Evolutionary conservation across 2,888 invertebrate genomes (phyloP).

Genomic region (Drosophila subsilvestris): DNA sequence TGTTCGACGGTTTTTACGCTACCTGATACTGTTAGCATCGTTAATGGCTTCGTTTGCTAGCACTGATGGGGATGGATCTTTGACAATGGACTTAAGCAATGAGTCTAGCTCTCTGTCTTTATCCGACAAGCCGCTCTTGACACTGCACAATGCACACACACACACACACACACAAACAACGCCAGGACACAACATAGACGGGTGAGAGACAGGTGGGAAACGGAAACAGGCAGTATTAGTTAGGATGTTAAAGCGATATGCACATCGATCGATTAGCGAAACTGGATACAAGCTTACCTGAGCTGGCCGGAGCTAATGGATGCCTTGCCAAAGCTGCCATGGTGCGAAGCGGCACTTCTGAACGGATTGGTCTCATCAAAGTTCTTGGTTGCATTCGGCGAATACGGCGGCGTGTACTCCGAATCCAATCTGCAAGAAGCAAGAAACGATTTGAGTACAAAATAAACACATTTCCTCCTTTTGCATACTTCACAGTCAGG

Average conservation of each 20-base stretch:
- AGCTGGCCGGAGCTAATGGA: slow-evolving; percentile 84
- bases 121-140: slow-evolving; percentile 85
- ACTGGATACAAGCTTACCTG: slow-evolving; percentile 74
- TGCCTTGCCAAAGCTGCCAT: slow-evolving; percentile 84
- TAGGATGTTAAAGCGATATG: slow-evolving; percentile 21
- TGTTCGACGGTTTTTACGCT: slow-evolving; percentile 64
- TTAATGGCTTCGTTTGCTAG: slow-evolving; percentile 86
- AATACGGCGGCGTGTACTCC: slow-evolving; percentile 76
- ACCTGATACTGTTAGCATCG: slow-evolving; percentile 85
- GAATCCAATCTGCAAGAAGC: slow-evolving; percentile 76
- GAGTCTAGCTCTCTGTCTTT: slow-evolving; percentile 89
- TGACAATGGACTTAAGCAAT: slow-evolving; percentile 90
- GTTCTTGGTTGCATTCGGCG: slow-evolving; percentile 82
- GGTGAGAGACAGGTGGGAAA: slow-evolving; percentile 62
- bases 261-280: slow-evolving; percentile 10
- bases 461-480: not conserved
- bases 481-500: slow-evolving; percentile 81
- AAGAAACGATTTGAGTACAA: slow-evolving; percentile 13
- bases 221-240: slow-evolving; percentile 64
- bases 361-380: slow-evolving; percentile 84
- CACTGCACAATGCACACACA: slow-evolving; percentile 81
- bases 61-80: slow-evolving; percentile 87
- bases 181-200: slow-evolving; percentile 48
- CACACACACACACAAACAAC: slow-evolving; percentile 53
- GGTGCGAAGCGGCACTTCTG: slow-evolving; percentile 81